A percentile compares a stretch with the other conserved stretches of the same genome.
Conservation (phyloP, 2,797 vertebrate species). For the Taenioides sp. region DNA sequence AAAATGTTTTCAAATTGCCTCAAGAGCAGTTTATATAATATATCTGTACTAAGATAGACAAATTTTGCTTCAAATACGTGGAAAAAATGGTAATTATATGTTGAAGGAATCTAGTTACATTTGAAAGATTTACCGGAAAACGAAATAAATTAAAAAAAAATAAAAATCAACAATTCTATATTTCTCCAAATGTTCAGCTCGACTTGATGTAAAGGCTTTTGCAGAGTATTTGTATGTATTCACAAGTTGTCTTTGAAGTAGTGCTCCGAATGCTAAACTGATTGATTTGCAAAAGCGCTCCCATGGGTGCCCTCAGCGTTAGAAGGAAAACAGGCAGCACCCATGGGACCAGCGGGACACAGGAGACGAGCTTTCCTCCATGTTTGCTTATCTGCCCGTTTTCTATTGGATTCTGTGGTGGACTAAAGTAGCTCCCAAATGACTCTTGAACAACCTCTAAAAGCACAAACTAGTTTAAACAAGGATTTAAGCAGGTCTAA, state of each 20-base stretch:
- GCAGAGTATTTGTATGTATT: too few species aligned
- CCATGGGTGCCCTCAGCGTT: neutral
- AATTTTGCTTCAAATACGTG: too few species aligned
- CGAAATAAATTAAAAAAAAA: too few species aligned
- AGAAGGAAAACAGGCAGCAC: neutral
- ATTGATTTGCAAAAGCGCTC: conserved; percentile 5
- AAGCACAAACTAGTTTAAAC: neutral
- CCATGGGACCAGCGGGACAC: neutral
- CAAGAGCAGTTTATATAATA: too few species aligned
- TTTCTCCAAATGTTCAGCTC: too few species aligned
- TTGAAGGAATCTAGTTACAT: too few species aligned
- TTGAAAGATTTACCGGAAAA: too few species aligned
- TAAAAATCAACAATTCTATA: too few species aligned
- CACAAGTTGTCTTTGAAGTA: neutral
- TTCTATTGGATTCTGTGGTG: neutral
- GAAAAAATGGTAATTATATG: too few species aligned
- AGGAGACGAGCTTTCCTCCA: neutral
- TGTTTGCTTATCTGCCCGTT: neutral
- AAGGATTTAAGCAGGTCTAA: neutral
- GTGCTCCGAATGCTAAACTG: conserved; percentile 2
- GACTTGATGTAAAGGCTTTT: too few species aligned
- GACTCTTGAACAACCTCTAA: neutral
- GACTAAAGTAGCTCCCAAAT: neutral
- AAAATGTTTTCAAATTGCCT: too few species aligned
- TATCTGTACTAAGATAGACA: too few species aligned